Evolutionary conservation across 2,113 vertebrate genomes (phyloP).

Genomic region (Pholis gunnellus): DNA sequence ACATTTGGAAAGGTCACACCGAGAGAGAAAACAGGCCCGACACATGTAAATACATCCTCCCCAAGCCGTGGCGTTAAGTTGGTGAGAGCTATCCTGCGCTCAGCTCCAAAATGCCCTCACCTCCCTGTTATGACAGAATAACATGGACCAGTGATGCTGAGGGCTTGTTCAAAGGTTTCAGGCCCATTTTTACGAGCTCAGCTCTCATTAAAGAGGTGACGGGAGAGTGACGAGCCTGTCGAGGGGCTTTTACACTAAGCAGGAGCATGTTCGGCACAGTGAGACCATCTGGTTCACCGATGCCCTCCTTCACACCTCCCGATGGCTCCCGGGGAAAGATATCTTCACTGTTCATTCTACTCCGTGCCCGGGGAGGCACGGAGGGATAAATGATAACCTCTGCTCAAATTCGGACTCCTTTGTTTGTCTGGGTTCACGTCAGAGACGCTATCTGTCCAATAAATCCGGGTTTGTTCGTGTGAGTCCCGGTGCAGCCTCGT

Average conservation of each 20-base stretch:
- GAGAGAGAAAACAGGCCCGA: conserved; percentile 56
- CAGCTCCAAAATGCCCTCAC: conserved; percentile 13
- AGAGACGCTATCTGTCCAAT: conserved; percentile 63
- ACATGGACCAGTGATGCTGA: conserved; percentile 55
- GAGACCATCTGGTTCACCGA: conserved; percentile 61
- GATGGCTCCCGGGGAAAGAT: conserved; percentile 12
- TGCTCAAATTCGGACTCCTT: conserved; percentile 26
- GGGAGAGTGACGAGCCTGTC: conserved; percentile 68
- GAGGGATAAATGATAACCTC: conserved; percentile 43
- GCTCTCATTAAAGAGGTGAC: conserved; percentile 77
- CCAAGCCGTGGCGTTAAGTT: conserved; percentile 62
- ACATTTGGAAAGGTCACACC: conserved; percentile 26
- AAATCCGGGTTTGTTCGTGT: conserved; percentile 64
- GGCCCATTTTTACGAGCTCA: conserved; percentile 62
- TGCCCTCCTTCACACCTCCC: conserved; percentile 39
- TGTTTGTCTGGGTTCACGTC: conserved; percentile 41
- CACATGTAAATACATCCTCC: conserved; percentile 40
- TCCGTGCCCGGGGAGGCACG: conserved; percentile 27
- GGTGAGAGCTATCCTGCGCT: conserved; percentile 57
- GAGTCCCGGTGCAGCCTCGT: conserved; percentile 7
- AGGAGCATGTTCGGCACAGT: conserved; percentile 41
- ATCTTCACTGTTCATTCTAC: conserved; percentile 7
- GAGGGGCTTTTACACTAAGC: conserved; percentile 51
- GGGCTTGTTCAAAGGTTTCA: conserved; percentile 66
- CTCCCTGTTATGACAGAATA: conserved; percentile 50